These are phyloP conservation scores for Leptosomus discolor DNA, from an alignment of 2,113 vertebrate genomes.

Conservation along the genomic window DNA sequence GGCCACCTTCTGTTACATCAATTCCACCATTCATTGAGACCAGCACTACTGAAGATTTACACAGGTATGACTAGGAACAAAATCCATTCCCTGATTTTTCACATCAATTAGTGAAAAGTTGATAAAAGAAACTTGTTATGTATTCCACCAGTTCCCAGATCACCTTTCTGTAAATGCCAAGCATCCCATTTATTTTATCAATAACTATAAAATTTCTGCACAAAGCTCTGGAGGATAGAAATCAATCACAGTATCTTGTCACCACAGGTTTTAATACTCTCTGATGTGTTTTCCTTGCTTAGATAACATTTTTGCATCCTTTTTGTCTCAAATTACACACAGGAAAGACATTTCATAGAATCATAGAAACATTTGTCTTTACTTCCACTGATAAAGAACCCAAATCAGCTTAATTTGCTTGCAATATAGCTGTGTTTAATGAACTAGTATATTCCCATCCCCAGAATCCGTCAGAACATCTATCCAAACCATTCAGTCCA, in stretches of 20 bases:
- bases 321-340: not conserved
- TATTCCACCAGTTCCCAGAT: not conserved
- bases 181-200: conserved; percentile 10
- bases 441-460: not conserved
- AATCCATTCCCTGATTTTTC: not conserved
- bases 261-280: not conserved
- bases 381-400: not conserved
- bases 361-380: not conserved
- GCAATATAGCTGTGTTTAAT: not conserved
- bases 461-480: not conserved
- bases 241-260: not conserved
- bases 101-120: not conserved
- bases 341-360: not conserved
- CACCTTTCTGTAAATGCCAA: not conserved
- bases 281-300: not conserved
- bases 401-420: not conserved
- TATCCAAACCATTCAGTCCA: not conserved
- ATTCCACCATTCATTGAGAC: not conserved
- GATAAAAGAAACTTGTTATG: not conserved
- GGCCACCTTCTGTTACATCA: not conserved
- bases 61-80: not conserved
- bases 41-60: not conserved
- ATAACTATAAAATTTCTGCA: not conserved
- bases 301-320: not conserved
- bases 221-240: not conserved